These are phyloP conservation scores for Deladenus siricidicola DNA, from an alignment of 2,888 invertebrate genomes.

Conservation along the genomic window DNA sequence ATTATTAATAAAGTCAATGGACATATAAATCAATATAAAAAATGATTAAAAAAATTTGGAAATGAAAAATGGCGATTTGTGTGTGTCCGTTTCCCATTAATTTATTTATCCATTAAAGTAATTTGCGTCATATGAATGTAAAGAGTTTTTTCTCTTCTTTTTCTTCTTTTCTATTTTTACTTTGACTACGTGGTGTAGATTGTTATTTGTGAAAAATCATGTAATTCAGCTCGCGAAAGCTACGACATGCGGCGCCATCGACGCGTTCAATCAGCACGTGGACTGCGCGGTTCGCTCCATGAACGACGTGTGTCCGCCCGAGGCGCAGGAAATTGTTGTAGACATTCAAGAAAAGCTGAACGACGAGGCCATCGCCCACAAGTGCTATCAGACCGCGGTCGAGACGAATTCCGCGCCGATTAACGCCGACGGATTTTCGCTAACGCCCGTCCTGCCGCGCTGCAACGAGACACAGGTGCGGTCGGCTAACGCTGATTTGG, in stretches of 20 bases:
- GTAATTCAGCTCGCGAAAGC: slow-evolving; percentile 10
- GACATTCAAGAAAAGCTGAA: slow-evolving; percentile 35
- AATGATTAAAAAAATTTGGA: background rate
- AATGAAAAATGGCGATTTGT: too few species aligned
- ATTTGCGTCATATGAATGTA: too few species aligned
- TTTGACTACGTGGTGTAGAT: too few species aligned
- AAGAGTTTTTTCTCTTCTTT: too few species aligned
- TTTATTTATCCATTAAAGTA: too few species aligned
- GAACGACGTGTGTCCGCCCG: slow-evolving; percentile 46
- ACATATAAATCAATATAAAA: too few species aligned
- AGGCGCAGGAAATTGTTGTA: slow-evolving; percentile 46
- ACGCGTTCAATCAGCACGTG: slow-evolving; percentile 42
- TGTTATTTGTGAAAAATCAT: too few species aligned
- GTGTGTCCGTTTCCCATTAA: too few species aligned
- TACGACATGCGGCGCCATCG: slow-evolving; percentile 35
- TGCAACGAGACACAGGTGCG: slow-evolving; percentile 28
- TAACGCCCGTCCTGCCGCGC: slow-evolving; percentile 20
- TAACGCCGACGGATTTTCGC: slow-evolving; percentile 24
- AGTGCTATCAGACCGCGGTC: slow-evolving; percentile 24
- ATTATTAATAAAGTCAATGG: too few species aligned
- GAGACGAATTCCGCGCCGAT: background rate
- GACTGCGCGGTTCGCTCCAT: slow-evolving; percentile 44
- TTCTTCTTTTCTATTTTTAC: too few species aligned
- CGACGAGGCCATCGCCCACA: slow-evolving; percentile 31
- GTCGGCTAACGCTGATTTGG: too few species aligned